Evolutionary conservation across 2,888 invertebrate species (phyloP), one percentile per base, ranked within the genome.

Genomic region (Philereme transversata): DNA sequence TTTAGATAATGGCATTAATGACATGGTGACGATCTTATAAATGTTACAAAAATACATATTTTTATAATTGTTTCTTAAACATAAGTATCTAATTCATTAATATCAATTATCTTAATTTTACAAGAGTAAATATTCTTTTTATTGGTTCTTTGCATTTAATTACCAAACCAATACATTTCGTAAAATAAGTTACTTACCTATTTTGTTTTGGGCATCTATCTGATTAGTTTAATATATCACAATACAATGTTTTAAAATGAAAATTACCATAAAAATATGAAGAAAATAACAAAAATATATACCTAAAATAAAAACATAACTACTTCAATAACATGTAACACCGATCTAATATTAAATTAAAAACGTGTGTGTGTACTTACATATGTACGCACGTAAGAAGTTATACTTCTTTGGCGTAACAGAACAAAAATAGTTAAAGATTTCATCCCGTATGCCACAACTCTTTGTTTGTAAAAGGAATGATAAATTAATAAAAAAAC

Each of bases 11-110:
- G 22, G 22, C 22, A 22, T 22, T 22, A 22, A 22, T 22, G 22
- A 22, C 22, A 22, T 22, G 45, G 44, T 51, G 53, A 53, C 22
- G 41, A 49, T 33, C 9, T 51, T 49, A 57, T 58, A 64, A 49
- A 45, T 49, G 38, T 60, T 64, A 60, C 35, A 58, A 64, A 61
- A 64, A 57, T 54, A 57, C 38, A 55, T 43, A 55, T 38, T 43
- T 47, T 47, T 47, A 33, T 33, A 40, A 22, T 11, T 50, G 44
- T 56, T 36, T 44, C 56, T 44, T 49, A 49, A 38, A 49, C 34
- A 36, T 35, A 10, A 52, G 33, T 41, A 33, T 8, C 8, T 40
- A 40, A 6, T 8, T 40, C 4, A 40, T 43, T 43, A 43, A 43
- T 10, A 43, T 43, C 43, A 10, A 43, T 10, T 43, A 10, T n/a